Conservation (phyloP, 2,888 invertebrate species). For the Chloromyia formosa region DNA sequence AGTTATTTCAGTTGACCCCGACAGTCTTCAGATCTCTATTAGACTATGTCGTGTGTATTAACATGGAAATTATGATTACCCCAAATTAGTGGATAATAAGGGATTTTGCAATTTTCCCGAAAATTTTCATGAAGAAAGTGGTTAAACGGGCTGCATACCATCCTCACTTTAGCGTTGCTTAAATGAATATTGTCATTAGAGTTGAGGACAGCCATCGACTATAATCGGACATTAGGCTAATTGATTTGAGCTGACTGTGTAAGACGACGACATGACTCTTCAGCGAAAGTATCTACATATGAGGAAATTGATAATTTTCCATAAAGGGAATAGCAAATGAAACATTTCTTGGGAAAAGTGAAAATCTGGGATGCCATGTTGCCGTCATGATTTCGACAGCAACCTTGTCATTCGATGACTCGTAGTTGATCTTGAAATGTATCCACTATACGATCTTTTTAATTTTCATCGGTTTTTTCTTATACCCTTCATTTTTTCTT, state of each 20-base stretch:
- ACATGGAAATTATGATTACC: constrained; percentile 22
- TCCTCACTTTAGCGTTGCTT: neutral
- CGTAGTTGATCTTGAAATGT: no score
- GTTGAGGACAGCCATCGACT: neutral
- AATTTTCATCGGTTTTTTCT: no score
- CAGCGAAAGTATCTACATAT: no score
- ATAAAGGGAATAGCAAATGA: no score
- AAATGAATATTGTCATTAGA: neutral
- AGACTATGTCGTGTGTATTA: neutral
- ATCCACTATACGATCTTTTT: no score
- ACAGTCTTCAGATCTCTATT: neutral
- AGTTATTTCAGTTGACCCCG: neutral
- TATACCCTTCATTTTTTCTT: no score
- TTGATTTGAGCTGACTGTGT: neutral
- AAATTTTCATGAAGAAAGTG: constrained; percentile 28
- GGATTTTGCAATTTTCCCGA: constrained; percentile 25
- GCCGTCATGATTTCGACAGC: no score
- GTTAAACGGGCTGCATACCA: neutral
- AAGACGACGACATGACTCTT: no score
- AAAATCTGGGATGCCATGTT: no score
- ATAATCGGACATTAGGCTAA: neutral
- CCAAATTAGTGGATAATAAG: constrained; percentile 25
- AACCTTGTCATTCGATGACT: no score
- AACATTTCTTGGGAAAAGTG: no score
- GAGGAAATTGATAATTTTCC: no score